A percentile compares a stretch with the other conserved stretches of the same genome.
Evolutionary conservation across 2,797 vertebrate genomes (phyloP).

Genomic region (Cercopithecus mitis): DNA sequence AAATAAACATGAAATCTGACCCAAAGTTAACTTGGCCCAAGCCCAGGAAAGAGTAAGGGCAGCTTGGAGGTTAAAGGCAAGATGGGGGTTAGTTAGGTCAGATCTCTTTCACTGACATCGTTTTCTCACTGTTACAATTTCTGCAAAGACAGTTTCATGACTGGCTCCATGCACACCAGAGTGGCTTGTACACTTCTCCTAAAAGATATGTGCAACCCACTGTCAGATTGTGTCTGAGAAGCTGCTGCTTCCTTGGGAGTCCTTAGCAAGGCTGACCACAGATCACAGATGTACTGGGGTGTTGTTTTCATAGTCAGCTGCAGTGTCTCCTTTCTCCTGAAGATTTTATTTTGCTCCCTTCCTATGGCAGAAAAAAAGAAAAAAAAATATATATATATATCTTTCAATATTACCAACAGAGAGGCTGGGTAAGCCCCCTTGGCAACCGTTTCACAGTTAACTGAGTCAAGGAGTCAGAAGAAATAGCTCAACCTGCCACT

Average conservation of each 20-base stretch:
- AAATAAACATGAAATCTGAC: not conserved
- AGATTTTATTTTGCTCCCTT: not conserved
- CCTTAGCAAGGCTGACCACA: not conserved
- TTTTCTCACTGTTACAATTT: not conserved
- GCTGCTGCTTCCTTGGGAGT: not conserved
- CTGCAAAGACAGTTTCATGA: not conserved
- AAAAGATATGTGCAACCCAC: not conserved
- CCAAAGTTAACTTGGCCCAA: not conserved
- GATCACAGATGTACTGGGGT: not conserved
- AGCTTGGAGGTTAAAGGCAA: not conserved
- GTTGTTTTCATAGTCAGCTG: not conserved
- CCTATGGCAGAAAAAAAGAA: not conserved
- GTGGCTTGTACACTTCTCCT: not conserved
- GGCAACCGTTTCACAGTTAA: not conserved
- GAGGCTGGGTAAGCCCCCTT: not conserved
- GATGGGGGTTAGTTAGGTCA: not conserved
- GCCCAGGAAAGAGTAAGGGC: not conserved
- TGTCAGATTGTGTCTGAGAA: not conserved
- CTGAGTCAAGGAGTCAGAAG: not conserved
- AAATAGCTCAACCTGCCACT: not conserved
- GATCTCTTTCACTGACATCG: not conserved
- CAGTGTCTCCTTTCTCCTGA: not conserved
- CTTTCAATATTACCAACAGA: accelerated
- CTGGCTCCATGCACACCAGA: not conserved
- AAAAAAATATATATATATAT: not conserved